A percentile compares a stretch with the other conserved stretches of the same genome.
These are phyloP conservation scores for Hydraecia micacea DNA, from an alignment of 2,888 invertebrate species.

Conservation along the genomic window DNA sequence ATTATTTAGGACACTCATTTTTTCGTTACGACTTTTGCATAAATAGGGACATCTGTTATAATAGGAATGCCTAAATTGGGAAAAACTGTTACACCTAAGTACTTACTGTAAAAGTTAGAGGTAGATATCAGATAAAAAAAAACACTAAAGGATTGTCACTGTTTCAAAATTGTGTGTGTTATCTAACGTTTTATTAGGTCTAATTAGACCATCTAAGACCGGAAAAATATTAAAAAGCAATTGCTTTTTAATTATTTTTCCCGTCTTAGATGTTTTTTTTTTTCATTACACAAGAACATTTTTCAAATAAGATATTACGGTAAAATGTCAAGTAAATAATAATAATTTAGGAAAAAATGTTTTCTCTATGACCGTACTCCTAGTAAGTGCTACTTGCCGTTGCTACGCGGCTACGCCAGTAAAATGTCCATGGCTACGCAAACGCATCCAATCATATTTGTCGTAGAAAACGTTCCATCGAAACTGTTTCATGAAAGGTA, in stretches of 20 bases:
- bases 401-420: constrained; percentile 25
- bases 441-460: constrained; percentile 43
- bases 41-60: constrained; percentile 27
- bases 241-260: neutral
- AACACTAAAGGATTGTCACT: neutral
- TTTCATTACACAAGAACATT: neutral
- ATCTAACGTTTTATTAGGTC: neutral
- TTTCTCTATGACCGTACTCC: constrained; percentile 4
- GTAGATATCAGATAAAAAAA: neutral
- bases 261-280: neutral
- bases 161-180: neutral
- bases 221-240: too few species aligned
- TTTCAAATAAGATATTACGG: neutral
- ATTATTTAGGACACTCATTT: constrained; percentile 46
- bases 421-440: constrained; percentile 32
- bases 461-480: constrained; percentile 12
- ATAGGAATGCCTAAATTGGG: neutral
- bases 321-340: neutral
- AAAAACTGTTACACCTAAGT: neutral
- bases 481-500: constrained; percentile 8
- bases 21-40: constrained; percentile 37
- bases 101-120: neutral
- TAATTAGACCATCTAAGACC: too few species aligned
- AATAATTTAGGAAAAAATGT: neutral
- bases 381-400: constrained; percentile 33